Base-by-base conservation (phyloP, 2,797 vertebrate genomes). In the Babyrousa celebensis region DNA sequence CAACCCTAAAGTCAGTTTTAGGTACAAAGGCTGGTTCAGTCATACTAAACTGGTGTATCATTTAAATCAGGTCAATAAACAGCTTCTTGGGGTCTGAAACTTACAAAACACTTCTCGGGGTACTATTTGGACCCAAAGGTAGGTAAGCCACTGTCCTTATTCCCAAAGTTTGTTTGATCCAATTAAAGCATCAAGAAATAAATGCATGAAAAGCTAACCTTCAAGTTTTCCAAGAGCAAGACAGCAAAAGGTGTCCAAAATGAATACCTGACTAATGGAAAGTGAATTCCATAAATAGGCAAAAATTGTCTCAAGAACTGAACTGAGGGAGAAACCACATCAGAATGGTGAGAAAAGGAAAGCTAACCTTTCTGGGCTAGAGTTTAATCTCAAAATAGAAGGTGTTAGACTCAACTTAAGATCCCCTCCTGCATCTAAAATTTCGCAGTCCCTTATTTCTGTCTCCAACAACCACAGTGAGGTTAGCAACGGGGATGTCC, bases 201-300 rank as follows among this genome's bases (percentile, higher is more conserved):
- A 56, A 74, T 1, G 20, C 80, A 84, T 56, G 60, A 23, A 95
- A 85, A 82, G 12, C 40, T 77, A 77, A 92, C 65, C 27, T 70
- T 60, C 32, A 83, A 25, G 54, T 89, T 68, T 87, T 95, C 79
- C 18, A 63, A 89, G 70, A 83, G 60, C 77, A 83, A 84, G 63
- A 93, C 21, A 29, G 52, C 18, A 14, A 67, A 91, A 68, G 20
- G 60, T 65, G 60, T 65, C 0, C 5, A 74, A 91, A 62, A 54
- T 14, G 32, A 86, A 75, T 3, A 1, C 84, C 4, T 4, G 70
- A 65, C 85, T 65, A 82, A 63, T 65, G 62, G 62, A 82, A 29
- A 92, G 75, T 29, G 52, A 70, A 94, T 82, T 89, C 89, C 80
- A 27, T 56, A 48, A 80, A 54, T 18, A n/a, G 48, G 75, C 20